Conservation (phyloP, 2,797 vertebrate genomes). For the Paramormyrops hopkinsi region DNA sequence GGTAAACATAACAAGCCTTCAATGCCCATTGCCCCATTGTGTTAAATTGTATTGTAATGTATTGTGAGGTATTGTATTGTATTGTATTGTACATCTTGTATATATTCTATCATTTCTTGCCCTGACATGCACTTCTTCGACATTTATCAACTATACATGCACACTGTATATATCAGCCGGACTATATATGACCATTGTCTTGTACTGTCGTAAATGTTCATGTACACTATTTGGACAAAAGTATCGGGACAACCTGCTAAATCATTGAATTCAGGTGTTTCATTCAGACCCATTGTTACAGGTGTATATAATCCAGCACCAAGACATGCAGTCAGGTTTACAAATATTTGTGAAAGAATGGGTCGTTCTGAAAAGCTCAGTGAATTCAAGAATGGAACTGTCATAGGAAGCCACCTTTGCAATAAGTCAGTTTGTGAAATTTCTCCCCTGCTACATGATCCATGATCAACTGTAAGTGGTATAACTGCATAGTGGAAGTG, state of each 20-base stretch:
- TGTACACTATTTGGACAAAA: background rate
- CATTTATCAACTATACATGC: background rate
- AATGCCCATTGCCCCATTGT: background rate
- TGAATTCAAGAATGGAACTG: background rate
- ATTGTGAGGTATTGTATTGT: background rate
- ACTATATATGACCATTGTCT: background rate
- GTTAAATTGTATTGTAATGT: background rate
- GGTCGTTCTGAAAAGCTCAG: background rate
- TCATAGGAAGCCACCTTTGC: background rate
- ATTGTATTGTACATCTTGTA: background rate
- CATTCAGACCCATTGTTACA: background rate
- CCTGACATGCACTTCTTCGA: background rate
- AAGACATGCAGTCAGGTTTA: background rate
- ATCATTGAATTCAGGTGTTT: background rate
- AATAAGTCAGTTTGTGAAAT: background rate
- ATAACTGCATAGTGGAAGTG: background rate
- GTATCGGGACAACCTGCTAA: background rate
- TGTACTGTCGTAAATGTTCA: background rate
- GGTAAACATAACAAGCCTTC: background rate
- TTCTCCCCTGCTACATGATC: background rate
- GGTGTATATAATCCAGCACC: background rate
- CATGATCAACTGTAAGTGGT: background rate
- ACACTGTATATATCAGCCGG: background rate
- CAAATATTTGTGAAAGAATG: background rate
- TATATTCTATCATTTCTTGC: background rate